Evolutionary conservation across 2,797 vertebrate species (phyloP).

Genomic region (Molossus molossus): DNA sequence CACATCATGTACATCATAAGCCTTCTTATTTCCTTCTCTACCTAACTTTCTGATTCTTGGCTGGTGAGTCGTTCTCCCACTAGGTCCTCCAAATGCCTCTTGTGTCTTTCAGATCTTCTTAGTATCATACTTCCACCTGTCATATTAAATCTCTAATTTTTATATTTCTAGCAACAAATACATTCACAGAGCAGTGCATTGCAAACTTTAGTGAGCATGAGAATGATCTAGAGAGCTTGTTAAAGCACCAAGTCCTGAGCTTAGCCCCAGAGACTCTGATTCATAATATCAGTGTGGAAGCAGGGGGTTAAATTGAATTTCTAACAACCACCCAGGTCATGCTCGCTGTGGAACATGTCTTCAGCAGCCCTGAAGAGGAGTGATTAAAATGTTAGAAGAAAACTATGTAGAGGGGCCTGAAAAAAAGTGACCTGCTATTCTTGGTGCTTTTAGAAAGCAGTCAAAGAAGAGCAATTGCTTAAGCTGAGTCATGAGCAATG

Average conservation of each 20-base stretch:
- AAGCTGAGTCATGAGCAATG: neutral
- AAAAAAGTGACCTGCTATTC: neutral
- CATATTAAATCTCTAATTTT: neutral
- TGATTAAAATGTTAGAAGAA: neutral
- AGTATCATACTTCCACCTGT: neutral
- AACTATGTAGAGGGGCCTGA: neutral
- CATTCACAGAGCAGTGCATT: neutral
- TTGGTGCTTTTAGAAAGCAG: neutral
- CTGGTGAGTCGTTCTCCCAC: neutral
- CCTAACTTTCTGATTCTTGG: slow-evolving; percentile 11
- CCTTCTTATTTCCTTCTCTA: slow-evolving; percentile 8
- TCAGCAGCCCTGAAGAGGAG: neutral
- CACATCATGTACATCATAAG: neutral
- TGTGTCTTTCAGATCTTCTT: neutral
- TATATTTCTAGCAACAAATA: neutral
- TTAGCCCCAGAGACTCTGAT: neutral
- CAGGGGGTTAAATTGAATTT: neutral
- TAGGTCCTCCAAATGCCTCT: neutral
- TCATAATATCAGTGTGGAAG: neutral
- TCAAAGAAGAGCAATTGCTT: neutral
- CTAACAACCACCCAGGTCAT: neutral
- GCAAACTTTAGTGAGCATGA: neutral
- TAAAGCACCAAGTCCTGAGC: neutral
- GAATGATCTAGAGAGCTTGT: neutral
- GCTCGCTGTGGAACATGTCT: neutral